These are phyloP conservation scores for Lepisosteus osseus DNA, from an alignment of 2,113 vertebrate species.

Conservation along the genomic window DNA sequence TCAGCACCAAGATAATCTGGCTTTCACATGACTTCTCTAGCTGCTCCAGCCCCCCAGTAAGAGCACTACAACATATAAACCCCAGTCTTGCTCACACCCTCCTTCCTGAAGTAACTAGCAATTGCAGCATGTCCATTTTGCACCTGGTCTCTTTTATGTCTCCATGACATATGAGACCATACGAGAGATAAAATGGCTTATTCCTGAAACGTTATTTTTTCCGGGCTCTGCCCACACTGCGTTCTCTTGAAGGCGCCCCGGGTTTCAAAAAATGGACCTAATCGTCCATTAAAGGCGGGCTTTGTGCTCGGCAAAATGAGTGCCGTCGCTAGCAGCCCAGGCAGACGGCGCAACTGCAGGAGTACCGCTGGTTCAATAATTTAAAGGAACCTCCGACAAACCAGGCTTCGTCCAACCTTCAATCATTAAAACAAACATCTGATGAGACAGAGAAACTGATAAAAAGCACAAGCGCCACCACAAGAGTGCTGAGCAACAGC, in stretches of 20 bases:
- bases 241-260: slow-evolving; percentile 15
- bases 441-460: slow-evolving; percentile 30
- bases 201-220: slow-evolving; percentile 12
- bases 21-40: not conserved
- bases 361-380: slow-evolving; percentile 47
- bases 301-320: slow-evolving; percentile 27
- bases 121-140: not conserved
- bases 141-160: no score
- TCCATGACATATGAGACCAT: no score
- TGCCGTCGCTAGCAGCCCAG: slow-evolving; percentile 20
- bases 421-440: slow-evolving; percentile 50
- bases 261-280: slow-evolving; percentile 17
- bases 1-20: not conserved
- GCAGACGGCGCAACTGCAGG: slow-evolving; percentile 41
- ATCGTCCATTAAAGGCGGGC: not conserved
- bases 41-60: no score
- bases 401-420: slow-evolving; percentile 29
- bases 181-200: no score
- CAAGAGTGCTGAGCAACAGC: slow-evolving; percentile 8
- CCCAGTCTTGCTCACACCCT: not conserved
- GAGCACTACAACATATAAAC: no score
- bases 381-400: slow-evolving; percentile 41
- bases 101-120: not conserved
- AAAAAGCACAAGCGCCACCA: slow-evolving; percentile 12
- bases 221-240: not conserved